Base-by-base conservation (phyloP, 2,888 invertebrate species). In the Diadegma fenestrale region DNA sequence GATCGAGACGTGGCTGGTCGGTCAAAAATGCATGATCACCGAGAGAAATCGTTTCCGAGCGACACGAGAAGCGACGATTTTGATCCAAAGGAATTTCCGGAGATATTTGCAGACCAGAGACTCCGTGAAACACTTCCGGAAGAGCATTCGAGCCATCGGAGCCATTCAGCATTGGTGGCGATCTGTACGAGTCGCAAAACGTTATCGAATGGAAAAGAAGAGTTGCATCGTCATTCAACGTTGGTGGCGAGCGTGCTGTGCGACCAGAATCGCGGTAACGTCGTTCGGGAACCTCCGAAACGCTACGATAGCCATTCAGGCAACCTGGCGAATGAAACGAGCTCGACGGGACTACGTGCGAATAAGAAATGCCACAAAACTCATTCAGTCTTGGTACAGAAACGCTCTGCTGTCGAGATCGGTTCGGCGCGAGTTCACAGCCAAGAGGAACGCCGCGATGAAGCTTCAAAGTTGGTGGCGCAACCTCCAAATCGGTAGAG, bases 361-460 rank as follows among this genome's bases (percentile, higher is more conserved):
- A 80, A 88, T 91, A 73, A 94, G 95, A 89, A 89, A 78, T 0
- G 95, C 95, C n/a, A 94, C 94, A 10, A 75, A 92, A 2, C 94
- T 90, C 88, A 95, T 96, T 73, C 95, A 96, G 90, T 90, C 90
- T 14, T 95, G 95, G 94, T 95, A 95, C 87, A 84, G 87, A 22
- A 84, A 85, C 30, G 61, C 78, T 8, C 54, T 86, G 14, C 30
- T 64, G 1, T 83, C 87, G 5, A 86, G 85, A 78, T 37, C 43
- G 0, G 41, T 82, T 1, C 89, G 89, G 7, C 51, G 85, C 0
- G 66, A 88, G 0, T 88, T 86, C 45, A 30, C 69, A 7, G 45
- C 26, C 17, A 82, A 80, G 41, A 88, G 80, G 80, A 73, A 14
- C 12, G 86, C 90, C 0, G 84, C 83, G 1, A 64, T 63, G 17